These are phyloP conservation scores for Tupiocoris notatus DNA, from an alignment of 2,888 invertebrate species.

Conservation along the genomic window DNA sequence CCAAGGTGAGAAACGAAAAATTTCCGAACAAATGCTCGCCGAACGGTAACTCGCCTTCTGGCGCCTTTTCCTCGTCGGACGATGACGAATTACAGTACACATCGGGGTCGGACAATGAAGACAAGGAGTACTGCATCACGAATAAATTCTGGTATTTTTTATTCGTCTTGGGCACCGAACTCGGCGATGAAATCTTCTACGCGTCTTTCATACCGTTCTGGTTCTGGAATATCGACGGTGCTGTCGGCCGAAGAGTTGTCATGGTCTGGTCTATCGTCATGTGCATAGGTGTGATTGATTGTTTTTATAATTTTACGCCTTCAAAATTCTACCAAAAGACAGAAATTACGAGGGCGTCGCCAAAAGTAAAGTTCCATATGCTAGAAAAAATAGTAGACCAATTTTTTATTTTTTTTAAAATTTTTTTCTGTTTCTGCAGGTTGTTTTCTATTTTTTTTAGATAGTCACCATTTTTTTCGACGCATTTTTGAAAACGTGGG, in stretches of 20 bases:
- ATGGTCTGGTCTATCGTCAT: conserved; percentile 79
- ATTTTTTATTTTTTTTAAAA: too few species aligned
- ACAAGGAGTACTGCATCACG: conserved; percentile 59
- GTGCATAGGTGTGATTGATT: conserved; percentile 74
- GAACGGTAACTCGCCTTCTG: conserved; percentile 50
- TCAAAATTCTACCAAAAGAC: too few species aligned
- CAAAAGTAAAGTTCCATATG: too few species aligned
- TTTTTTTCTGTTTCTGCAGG: too few species aligned
- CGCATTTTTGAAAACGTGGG: too few species aligned
- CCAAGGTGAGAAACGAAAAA: conserved; percentile 35
- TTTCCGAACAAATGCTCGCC: conserved; percentile 48
- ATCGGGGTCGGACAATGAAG: conserved; percentile 54
- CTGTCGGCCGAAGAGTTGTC: conserved; percentile 77
- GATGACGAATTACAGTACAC: conserved; percentile 56
- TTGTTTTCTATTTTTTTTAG: too few species aligned
- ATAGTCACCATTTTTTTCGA: too few species aligned
- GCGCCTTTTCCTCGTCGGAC: conserved; percentile 49
- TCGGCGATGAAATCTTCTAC: conserved; percentile 90
- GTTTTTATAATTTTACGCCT: too few species aligned
- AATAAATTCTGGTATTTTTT: conserved; percentile 82
- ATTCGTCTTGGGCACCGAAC: conserved; percentile 78
- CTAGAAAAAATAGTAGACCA: too few species aligned
- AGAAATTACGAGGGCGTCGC: too few species aligned
- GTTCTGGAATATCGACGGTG: conserved; percentile 92
- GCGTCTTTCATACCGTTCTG: conserved; percentile 88